Evolutionary conservation across 2,888 invertebrate genomes (phyloP).

Genomic region (Drosophila demipolita): DNA sequence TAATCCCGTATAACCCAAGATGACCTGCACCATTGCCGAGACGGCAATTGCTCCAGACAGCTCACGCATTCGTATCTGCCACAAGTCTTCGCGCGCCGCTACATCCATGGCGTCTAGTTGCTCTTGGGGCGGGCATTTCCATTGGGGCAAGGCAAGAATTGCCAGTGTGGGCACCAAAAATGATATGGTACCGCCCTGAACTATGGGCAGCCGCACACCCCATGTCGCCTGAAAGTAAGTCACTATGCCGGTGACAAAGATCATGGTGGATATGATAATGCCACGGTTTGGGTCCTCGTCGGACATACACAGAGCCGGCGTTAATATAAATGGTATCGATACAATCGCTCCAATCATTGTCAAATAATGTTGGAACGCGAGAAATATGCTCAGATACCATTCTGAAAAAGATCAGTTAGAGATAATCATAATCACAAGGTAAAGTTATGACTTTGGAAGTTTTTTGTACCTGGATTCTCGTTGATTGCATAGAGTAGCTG

Average conservation of each 20-base stretch:
- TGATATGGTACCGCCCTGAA: constrained; percentile 92
- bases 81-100: constrained; percentile 87
- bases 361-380: constrained; percentile 93
- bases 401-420: constrained; percentile 11
- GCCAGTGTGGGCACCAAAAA: constrained; percentile 92
- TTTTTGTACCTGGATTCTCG: constrained; percentile 87
- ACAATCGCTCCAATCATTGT: constrained; percentile 95
- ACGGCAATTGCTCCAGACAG: constrained; percentile 93
- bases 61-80: constrained; percentile 92
- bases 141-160: constrained; percentile 89
- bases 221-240: constrained; percentile 91
- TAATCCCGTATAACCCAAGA: constrained; percentile 90
- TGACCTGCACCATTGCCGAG: constrained; percentile 90
- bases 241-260: constrained; percentile 92
- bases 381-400: constrained; percentile 93
- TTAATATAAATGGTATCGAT: constrained; percentile 92
- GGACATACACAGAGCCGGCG: constrained; percentile 92
- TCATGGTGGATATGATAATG: constrained; percentile 92
- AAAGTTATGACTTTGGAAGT: background rate
- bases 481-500: constrained; percentile 89
- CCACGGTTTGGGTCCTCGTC: constrained; percentile 91
- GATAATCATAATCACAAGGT: background rate
- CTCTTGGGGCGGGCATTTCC: constrained; percentile 88
- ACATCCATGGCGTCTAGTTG: constrained; percentile 86
- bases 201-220: constrained; percentile 91